Conservation (phyloP, 1,140 invertebrate genomes). For the Magallana angulata region DNA sequence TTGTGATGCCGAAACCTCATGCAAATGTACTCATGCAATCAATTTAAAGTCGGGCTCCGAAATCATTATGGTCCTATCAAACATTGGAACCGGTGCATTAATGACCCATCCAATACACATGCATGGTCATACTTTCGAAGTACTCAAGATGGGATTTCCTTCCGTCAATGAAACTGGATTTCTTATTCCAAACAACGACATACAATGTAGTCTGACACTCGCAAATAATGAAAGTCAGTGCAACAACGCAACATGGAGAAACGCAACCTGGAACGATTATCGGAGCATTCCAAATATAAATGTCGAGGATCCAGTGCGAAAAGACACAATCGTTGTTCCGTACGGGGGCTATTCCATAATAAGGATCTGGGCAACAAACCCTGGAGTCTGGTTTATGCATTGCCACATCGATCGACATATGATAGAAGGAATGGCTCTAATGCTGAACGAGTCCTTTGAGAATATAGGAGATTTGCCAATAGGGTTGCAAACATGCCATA, state of each 20-base stretch:
- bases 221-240: slow-evolving; percentile 55
- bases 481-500: background rate
- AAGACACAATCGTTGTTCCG: slow-evolving; percentile 86
- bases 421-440: slow-evolving; percentile 60
- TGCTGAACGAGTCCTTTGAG: slow-evolving; percentile 12
- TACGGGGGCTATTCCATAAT: slow-evolving; percentile 85
- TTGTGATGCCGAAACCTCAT: slow-evolving; percentile 58
- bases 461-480: background rate
- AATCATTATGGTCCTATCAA: slow-evolving; percentile 64
- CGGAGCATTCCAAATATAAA: slow-evolving; percentile 55
- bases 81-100: slow-evolving; percentile 81
- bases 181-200: background rate
- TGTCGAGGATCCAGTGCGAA: slow-evolving; percentile 83
- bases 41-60: slow-evolving; percentile 49
- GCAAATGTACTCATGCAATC: slow-evolving; percentile 50
- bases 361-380: slow-evolving; percentile 87
- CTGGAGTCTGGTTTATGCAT: slow-evolving; percentile 75
- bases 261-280: slow-evolving; percentile 55
- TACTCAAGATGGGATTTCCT: slow-evolving; percentile 75
- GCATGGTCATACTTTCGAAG: slow-evolving; percentile 64
- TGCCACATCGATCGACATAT: slow-evolving; percentile 64
- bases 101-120: slow-evolving; percentile 62
- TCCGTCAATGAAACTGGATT: background rate
- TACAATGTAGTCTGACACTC: background rate
- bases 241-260: slow-evolving; percentile 59